A percentile compares a stretch with the other conserved stretches of the same genome.
Evolutionary conservation across 2,888 invertebrate genomes (phyloP).

Genomic region (Ectemnius lituratus): DNA sequence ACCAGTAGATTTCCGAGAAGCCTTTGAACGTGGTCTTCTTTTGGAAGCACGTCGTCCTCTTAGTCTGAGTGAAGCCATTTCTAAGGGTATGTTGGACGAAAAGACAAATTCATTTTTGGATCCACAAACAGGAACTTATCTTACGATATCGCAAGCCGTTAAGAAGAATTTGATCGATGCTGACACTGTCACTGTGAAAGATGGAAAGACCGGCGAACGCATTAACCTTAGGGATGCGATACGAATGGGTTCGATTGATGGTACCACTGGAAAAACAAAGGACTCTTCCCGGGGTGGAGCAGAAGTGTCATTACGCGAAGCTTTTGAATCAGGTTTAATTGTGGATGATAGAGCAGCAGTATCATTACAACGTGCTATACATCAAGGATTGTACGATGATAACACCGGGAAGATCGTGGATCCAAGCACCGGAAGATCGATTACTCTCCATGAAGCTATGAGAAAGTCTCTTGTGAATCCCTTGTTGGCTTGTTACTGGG

Average conservation of each 20-base stretch:
- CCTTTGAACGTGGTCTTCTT: slow-evolving; percentile 89
- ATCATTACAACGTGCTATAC: slow-evolving; percentile 90
- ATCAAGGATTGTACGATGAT: slow-evolving; percentile 91
- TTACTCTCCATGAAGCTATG: slow-evolving; percentile 91
- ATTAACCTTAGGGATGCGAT: slow-evolving; percentile 89
- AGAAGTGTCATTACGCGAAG: slow-evolving; percentile 86
- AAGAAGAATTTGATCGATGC: slow-evolving; percentile 89
- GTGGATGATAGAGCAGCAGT: slow-evolving; percentile 90
- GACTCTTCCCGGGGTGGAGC: slow-evolving; percentile 80
- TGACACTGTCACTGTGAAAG: slow-evolving; percentile 88
- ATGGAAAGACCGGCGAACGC: slow-evolving; percentile 83
- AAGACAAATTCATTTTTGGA: slow-evolving; percentile 90
- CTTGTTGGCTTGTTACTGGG: slow-evolving; percentile 88
- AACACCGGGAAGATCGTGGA: slow-evolving; percentile 90
- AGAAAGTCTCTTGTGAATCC: slow-evolving; percentile 90
- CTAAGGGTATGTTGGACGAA: slow-evolving; percentile 89
- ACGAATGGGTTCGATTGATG: slow-evolving; percentile 86
- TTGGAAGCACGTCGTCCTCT: slow-evolving; percentile 90
- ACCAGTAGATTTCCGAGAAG: slow-evolving; percentile 88
- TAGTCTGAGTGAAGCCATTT: slow-evolving; percentile 88
- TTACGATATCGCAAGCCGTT: slow-evolving; percentile 91
- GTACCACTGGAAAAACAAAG: slow-evolving; percentile 84
- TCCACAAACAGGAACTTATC: slow-evolving; percentile 87
- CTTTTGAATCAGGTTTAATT: slow-evolving; percentile 88
- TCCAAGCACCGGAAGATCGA: slow-evolving; percentile 86